Evolutionary conservation across 2,797 vertebrate species (phyloP), one percentile per base, ranked within the genome.

Genomic region (Hippoglossus hippoglossus): DNA sequence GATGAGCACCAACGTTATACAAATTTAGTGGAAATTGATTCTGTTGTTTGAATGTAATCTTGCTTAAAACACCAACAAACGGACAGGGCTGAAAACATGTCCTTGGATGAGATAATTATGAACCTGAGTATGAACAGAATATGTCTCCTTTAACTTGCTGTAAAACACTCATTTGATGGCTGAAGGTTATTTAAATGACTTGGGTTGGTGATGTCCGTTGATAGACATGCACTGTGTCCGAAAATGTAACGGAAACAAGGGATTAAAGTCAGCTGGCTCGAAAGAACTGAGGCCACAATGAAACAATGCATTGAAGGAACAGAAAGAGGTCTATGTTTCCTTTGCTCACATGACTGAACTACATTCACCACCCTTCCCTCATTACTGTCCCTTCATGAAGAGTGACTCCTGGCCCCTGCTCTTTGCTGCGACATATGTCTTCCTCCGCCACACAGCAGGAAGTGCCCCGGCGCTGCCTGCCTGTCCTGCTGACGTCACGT

Each of bases 341-440:
- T 15, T 28, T 10, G 62, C 62, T 75, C 83, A 82, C 26, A 34
- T 72, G 65, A 71, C 62, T 55, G 51, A 24, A 31, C 54, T 59
- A 54, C 25, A 18, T 31, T n/a, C 12, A 24, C 13, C 56, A 5
- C 12, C 21, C 13, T 16, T 16, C 21, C 41, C 6, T 1, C 19
- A n/a, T 31, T 44, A 24, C 73, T 5, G 6, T 34, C 36, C 22
- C 63, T 63, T 18, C 41, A 22, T 64, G 50, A 63, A 72, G 62
- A 75, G 47, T 19, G 81, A 85, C 79, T 90, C 76, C 79, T 91
- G 92, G 89, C 88, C 71, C 31, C 16, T 7, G 65, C 76, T 70
- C 78, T 77, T 71, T 50, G 76, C 64, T 25, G 85, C 59, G 79
- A 90, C 92, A 93, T 93, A 92, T 93, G 92, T 89, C 80, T 69